Conservation (phyloP, 2,888 invertebrate species). For the Acleris laterana region DNA sequence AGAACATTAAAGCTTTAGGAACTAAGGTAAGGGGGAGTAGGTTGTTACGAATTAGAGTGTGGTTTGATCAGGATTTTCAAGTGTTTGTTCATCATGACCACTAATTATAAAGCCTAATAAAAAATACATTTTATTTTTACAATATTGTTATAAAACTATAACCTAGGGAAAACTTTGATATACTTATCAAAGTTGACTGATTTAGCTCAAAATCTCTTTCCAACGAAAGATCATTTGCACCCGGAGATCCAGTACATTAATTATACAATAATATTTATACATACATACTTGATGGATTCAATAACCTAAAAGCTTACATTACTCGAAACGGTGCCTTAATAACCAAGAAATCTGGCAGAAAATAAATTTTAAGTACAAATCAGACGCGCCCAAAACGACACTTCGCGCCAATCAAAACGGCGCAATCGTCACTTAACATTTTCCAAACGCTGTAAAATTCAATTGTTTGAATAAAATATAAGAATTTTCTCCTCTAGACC, state of each 20-base stretch:
- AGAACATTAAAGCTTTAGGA: too few species aligned
- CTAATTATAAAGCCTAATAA: too few species aligned
- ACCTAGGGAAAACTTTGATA: neutral
- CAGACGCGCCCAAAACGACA: neutral
- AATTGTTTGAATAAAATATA: slow-evolving; percentile 54
- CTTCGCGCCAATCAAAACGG: slow-evolving; percentile 11
- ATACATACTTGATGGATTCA: too few species aligned
- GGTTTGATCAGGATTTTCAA: too few species aligned
- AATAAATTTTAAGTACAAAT: neutral
- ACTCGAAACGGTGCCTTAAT: neutral
- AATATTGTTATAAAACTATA: neutral
- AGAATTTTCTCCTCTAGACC: slow-evolving; percentile 63
- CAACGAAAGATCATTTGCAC: too few species aligned
- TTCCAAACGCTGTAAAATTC: slow-evolving; percentile 39
- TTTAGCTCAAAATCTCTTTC: too few species aligned
- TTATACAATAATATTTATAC: too few species aligned
- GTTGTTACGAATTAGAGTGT: too few species aligned
- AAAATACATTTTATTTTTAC: too few species aligned
- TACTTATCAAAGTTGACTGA: too few species aligned
- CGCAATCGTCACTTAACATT: slow-evolving; percentile 29
- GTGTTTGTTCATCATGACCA: too few species aligned
- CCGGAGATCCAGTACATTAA: neutral
- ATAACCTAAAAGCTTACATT: neutral
- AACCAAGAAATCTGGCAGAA: neutral
- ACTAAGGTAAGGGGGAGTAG: too few species aligned